Conservation (phyloP, 2,888 invertebrate species). For the Chaitophorus viminalis region DNA sequence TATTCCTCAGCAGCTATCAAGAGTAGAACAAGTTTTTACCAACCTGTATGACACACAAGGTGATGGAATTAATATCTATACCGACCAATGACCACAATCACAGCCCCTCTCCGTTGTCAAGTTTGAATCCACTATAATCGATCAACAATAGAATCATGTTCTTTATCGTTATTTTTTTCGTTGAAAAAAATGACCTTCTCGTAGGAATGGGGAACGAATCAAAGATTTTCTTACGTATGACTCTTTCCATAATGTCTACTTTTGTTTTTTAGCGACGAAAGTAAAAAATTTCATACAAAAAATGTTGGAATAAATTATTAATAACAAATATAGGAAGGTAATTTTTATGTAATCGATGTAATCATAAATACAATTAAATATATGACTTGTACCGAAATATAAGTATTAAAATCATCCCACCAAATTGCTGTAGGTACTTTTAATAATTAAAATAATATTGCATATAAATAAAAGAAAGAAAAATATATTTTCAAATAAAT, state of each 20-base stretch:
- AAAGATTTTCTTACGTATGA: slow-evolving; percentile 3
- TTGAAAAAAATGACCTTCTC: slow-evolving; percentile 46
- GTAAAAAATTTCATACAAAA: neutral
- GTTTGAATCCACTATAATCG: slow-evolving; percentile 24
- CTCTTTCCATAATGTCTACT: slow-evolving; percentile 9
- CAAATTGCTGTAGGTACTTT: too few species aligned
- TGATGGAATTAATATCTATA: slow-evolving; percentile 47
- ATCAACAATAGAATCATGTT: slow-evolving; percentile 37
- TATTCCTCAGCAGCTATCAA: slow-evolving; percentile 15
- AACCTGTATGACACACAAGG: slow-evolving; percentile 39
- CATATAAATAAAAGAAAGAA: too few species aligned
- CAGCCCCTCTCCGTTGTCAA: slow-evolving; percentile 15
- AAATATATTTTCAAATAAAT: too few species aligned
- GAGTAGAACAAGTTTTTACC: slow-evolving; percentile 42
- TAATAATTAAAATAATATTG: too few species aligned
- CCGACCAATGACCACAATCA: slow-evolving; percentile 49
- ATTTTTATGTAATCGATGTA: neutral
- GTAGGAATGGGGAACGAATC: slow-evolving; percentile 58
- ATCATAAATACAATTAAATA: neutral
- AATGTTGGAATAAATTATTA: neutral
- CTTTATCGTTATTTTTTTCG: slow-evolving; percentile 32
- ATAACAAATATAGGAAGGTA: neutral
- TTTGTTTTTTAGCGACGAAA: neutral
- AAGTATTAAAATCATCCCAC: too few species aligned
- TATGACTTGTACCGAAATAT: neutral